A percentile compares a stretch with the other conserved stretches of the same genome.
Evolutionary conservation across 2,797 vertebrate genomes (phyloP).

Genomic region (Leptoclinus maculatus): DNA sequence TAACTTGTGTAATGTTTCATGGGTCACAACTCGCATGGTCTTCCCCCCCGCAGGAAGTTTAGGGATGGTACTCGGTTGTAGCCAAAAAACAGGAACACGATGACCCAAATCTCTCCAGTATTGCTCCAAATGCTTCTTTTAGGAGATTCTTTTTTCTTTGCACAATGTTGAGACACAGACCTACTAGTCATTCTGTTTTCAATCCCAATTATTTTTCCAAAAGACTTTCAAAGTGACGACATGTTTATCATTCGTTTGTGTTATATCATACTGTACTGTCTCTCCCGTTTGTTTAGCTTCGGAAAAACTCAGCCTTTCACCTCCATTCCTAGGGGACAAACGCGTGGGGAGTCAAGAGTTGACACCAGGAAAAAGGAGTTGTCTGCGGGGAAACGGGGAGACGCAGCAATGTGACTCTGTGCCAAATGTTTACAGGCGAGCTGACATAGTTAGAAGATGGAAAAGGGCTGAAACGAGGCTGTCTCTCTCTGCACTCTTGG

Average conservation of each 20-base stretch:
- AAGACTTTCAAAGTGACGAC: neutral
- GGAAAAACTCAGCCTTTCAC: conserved; percentile 28
- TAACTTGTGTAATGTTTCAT: conserved; percentile 40
- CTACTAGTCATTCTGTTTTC: neutral
- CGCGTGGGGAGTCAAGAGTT: conserved; percentile 46
- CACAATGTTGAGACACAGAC: neutral
- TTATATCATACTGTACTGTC: neutral
- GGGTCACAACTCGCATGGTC: neutral
- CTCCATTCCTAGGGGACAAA: conserved; percentile 49
- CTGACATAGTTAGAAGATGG: conserved; percentile 82
- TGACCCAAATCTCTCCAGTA: conserved; percentile 55
- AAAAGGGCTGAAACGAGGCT: conserved; percentile 74
- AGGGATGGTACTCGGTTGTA: neutral
- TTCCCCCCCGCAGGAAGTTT: conserved; percentile 1
- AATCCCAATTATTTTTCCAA: neutral
- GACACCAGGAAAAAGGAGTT: conserved; percentile 56
- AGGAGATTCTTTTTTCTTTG: neutral
- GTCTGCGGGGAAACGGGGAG: conserved; percentile 61
- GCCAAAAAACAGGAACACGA: conserved; percentile 31
- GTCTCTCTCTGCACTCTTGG: conserved; percentile 69
- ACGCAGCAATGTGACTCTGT: conserved; percentile 67
- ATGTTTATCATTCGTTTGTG: neutral
- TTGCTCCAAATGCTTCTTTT: conserved; percentile 4
- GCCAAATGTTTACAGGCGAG: conserved; percentile 82
- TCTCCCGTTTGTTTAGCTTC: neutral